Conservation (phyloP, 2,888 invertebrate species). For the Drosophila fulvimacula region DNA sequence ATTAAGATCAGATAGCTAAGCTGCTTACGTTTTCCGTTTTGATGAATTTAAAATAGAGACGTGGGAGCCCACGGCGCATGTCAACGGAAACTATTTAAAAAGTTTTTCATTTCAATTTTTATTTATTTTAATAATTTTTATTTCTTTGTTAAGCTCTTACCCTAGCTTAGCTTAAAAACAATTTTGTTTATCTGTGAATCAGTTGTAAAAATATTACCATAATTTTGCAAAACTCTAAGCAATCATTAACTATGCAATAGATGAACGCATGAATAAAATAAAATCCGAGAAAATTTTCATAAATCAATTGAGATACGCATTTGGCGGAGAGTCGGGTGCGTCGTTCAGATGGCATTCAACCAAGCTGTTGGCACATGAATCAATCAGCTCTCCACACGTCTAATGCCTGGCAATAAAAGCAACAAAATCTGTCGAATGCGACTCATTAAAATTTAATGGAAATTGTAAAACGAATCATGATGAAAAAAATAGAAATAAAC, state of each 20-base stretch:
- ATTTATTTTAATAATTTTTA: too few relatives aligned
- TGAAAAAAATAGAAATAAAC: conserved; percentile 22
- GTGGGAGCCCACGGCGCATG: neutral
- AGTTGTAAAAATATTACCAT: conserved; percentile 2
- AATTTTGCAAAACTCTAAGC: neutral
- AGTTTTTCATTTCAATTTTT: neutral
- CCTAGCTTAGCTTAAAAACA: neutral
- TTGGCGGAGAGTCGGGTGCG: conserved; percentile 12
- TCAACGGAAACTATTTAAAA: neutral
- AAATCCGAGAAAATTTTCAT: conserved; percentile 41
- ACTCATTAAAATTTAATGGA: conserved; percentile 62
- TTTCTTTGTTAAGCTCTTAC: neutral
- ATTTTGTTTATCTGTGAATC: neutral
- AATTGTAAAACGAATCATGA: conserved; percentile 27
- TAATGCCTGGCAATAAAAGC: conserved; percentile 42
- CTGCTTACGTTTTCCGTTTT: neutral
- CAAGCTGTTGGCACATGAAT: conserved; percentile 47
- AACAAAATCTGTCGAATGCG: conserved; percentile 29
- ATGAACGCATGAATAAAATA: conserved; percentile 40
- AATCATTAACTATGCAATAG: conserved; percentile 38
- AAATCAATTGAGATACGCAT: conserved; percentile 38
- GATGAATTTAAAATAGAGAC: neutral
- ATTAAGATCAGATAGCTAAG: conserved; percentile 16
- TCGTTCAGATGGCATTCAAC: conserved; percentile 15
- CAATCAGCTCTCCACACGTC: conserved; percentile 56